Conservation (phyloP, 2,113 vertebrate species). For the Microcebus ravelobensis region DNA sequence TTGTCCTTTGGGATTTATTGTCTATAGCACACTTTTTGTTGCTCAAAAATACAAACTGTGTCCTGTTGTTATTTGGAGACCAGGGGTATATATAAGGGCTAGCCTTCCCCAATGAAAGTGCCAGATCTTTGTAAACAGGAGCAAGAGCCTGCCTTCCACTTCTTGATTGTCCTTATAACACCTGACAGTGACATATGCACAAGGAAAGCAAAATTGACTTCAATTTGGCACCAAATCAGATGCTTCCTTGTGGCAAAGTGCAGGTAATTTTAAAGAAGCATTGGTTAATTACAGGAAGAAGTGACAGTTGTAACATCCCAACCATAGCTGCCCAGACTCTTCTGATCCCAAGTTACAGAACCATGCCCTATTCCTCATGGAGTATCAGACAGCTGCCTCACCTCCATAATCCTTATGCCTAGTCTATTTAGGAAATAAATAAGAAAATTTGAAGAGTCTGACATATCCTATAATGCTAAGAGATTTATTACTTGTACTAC, state of each 20-base stretch:
- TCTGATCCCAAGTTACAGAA: constrained; percentile 6
- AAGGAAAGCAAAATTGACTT: constrained; percentile 26
- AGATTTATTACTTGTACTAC: background rate
- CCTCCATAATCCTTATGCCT: background rate
- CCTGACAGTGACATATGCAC: background rate
- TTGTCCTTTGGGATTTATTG: background rate
- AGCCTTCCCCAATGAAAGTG: background rate
- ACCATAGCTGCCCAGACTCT: background rate
- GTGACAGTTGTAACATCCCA: background rate
- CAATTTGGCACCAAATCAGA: background rate
- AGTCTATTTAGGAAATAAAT: constrained; percentile 39
- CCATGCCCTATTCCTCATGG: background rate
- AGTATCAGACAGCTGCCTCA: background rate
- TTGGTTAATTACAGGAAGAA: background rate
- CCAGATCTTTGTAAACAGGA: background rate
- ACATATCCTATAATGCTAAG: background rate
- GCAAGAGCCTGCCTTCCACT: background rate
- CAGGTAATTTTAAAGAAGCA: background rate
- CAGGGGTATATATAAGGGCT: background rate
- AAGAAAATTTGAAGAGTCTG: constrained; percentile 1
- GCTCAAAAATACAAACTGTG: background rate
- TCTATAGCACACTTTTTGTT: background rate
- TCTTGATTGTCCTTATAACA: background rate
- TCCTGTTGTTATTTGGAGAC: background rate
- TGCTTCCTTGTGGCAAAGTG: background rate